A percentile compares a stretch with the other conserved stretches of the same genome.
Evolutionary conservation across 2,888 invertebrate species (phyloP).

Genomic region (Melitaea athalia): DNA sequence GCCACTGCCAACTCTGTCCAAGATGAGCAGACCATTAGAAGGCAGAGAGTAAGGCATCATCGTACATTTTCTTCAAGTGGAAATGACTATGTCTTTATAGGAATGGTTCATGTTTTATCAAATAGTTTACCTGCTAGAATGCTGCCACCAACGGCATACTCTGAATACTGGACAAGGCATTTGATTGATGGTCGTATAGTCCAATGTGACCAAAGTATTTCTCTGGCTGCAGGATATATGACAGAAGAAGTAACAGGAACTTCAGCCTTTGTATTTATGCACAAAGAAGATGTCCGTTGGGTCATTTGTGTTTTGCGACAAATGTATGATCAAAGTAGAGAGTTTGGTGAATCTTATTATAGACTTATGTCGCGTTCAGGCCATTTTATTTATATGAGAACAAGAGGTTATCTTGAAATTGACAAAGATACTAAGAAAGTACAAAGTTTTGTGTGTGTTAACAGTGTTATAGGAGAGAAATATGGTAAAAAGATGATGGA

Average conservation of each 20-base stretch:
- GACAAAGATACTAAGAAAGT: constrained; percentile 89
- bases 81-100: constrained; percentile 86
- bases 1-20: constrained; percentile 79
- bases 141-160: constrained; percentile 85
- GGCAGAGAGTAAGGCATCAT: constrained; percentile 78
- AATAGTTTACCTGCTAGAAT: constrained; percentile 80
- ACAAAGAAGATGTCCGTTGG: constrained; percentile 94
- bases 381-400: constrained; percentile 92
- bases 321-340: constrained; percentile 93
- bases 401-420: constrained; percentile 92
- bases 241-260: constrained; percentile 93
- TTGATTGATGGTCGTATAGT: constrained; percentile 94
- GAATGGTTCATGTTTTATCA: constrained; percentile 86
- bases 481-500: constrained; percentile 87
- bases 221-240: constrained; percentile 93
- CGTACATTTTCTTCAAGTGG: constrained; percentile 81
- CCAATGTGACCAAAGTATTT: constrained; percentile 95
- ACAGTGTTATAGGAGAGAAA: constrained; percentile 89
- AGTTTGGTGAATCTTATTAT: constrained; percentile 93
- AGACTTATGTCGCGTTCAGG: constrained; percentile 90
- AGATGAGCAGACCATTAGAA: constrained; percentile 77
- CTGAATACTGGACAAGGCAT: constrained; percentile 95
- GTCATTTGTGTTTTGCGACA: constrained; percentile 93
- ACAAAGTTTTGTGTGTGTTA: constrained; percentile 93
- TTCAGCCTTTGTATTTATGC: constrained; percentile 95